A percentile compares a stretch with the other conserved stretches of the same genome.
These are phyloP conservation scores for Carollia perspicillata DNA, from an alignment of 2,113 vertebrate genomes.

Conservation along the genomic window DNA sequence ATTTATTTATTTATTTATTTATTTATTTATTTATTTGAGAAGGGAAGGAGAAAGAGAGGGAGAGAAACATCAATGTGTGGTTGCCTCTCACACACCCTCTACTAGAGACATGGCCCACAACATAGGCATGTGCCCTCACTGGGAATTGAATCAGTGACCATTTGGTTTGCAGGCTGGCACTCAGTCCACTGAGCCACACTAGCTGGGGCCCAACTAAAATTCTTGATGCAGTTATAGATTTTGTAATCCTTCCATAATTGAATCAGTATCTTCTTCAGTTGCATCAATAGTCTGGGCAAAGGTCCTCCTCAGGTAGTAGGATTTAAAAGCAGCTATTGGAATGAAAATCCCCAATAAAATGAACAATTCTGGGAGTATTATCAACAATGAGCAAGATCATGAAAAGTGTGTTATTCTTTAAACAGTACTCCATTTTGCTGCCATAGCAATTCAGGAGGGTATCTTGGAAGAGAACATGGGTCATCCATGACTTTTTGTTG, in stretches of 20 bases:
- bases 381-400: not conserved
- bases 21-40: no score
- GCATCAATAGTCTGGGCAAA: not conserved
- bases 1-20: no score
- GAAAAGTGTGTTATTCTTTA: not conserved
- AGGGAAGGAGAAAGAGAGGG: no score
- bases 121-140: no score
- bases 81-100: no score
- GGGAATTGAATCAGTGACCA: no score
- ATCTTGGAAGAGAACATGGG: not conserved
- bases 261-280: not conserved
- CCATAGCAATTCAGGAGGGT: not conserved
- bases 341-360: not conserved
- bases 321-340: not conserved
- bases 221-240: not conserved
- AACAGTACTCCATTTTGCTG: not conserved
- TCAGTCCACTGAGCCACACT: no score
- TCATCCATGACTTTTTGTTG: not conserved
- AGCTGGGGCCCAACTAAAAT: not conserved
- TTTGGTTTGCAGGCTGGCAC: no score
- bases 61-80: no score
- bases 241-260: not conserved
- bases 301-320: not conserved
- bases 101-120: no score
- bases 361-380: not conserved